Base-by-base conservation (phyloP, 2,888 invertebrate species). In the Hydrotaea diabolus region DNA sequence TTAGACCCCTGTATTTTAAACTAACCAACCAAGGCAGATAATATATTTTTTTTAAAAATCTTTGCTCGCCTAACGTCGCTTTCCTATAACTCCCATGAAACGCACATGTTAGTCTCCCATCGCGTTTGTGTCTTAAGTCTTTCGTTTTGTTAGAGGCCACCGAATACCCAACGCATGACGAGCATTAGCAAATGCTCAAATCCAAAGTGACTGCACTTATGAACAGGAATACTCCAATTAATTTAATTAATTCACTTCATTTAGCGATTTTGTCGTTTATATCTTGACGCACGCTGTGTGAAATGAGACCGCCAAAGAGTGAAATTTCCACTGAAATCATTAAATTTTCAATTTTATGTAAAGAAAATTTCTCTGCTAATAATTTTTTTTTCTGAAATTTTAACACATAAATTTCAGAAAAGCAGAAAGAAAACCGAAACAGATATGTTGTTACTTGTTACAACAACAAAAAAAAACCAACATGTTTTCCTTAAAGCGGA, bases 281-380 rank as follows among this genome's bases (percentile, higher is more conserved):
- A 15, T 21, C 39, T 69, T 23, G 21, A 21, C 39, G 69, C 69
- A 43, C 26, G 15, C 46, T 17, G n/a, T 46, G 21, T 62, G 9
- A 62, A 62, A 36, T 62, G 62, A 19, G 66, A 66, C 69, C 69
- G 69, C 43, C 69, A 69, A 69, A 69, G 69, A 69, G 46, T 23
- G 62, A 21, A 46, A 69, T 46, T 69, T 69, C 46, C 46, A 23
- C 21, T 46, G 15, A 69, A 23, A 69, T 43, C 43, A 23, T 43
- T 69, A 46, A 69, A 46, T 46, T 69, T 43, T 13, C 2, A 69
- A 69, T 3, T 43, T 69, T 69, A 69, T 69, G 69, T 21, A 23
- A 7, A 46, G 55, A 73, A 82, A 82, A 79, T 82, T 82, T 85
- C 82, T 77, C 85, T 66, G 59, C 72, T 39, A 46, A 79, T 72